Conservation (phyloP, 2,888 invertebrate genomes). For the Tetranychus piercei region DNA sequence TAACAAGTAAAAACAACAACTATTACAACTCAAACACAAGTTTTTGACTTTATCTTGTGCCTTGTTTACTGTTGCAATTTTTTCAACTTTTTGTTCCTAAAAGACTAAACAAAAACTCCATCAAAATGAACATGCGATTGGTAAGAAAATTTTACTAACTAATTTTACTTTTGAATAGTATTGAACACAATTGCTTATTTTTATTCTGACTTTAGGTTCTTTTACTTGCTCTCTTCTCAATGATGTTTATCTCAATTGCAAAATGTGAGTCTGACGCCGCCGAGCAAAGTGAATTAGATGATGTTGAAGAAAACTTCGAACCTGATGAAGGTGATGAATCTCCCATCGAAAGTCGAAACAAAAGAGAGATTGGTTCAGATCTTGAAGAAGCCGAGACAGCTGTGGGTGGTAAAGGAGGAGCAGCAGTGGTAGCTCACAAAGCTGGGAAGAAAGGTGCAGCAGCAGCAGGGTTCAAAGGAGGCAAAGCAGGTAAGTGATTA, state of each 20-base stretch:
- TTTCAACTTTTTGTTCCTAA: neutral
- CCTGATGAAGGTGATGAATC: neutral
- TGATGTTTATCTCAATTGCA: neutral
- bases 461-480: constrained; percentile 18
- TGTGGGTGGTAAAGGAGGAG: constrained; percentile 11
- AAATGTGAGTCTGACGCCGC: neutral
- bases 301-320: neutral
- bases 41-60: neutral
- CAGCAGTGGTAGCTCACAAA: constrained; percentile 16
- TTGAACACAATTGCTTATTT: too few species aligned
- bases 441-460: constrained; percentile 12
- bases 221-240: neutral
- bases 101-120: neutral
- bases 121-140: neutral
- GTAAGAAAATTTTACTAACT: neutral
- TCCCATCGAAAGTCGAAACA: neutral
- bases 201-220: neutral
- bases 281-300: neutral
- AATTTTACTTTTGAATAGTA: neutral
- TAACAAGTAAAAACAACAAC: too few species aligned
- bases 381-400: constrained; percentile 10
- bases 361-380: constrained; percentile 10
- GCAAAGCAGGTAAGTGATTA: neutral
- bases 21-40: neutral
- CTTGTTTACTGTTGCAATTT: neutral